Conservation (phyloP, 2,113 vertebrate species). For the Danio rerio region GRCz12tu NC_133183.1:7872501-7873000, state of each 20-base stretch:
- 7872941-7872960: neutral
- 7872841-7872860: neutral
- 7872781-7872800: slow-evolving; percentile 23
- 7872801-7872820: neutral
- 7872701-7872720: slow-evolving; percentile 28
- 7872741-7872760: slow-evolving; percentile 26
- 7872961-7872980: neutral
- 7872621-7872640: slow-evolving; percentile 9
- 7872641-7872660: slow-evolving; percentile 32
- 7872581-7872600: slow-evolving; percentile 19
- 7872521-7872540: no score
- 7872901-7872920: neutral
- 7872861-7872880: neutral
- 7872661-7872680: slow-evolving; percentile 1
- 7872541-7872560: slow-evolving; percentile 7
- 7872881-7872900: slow-evolving; percentile 1
- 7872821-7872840: slow-evolving; percentile 4
- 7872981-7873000: neutral
- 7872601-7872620: slow-evolving; percentile 38
- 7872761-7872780: neutral
- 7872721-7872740: slow-evolving; percentile 1
- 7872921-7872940: neutral
- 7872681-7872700: neutral
- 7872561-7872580: slow-evolving; percentile 22
- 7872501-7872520: no score